A percentile compares a stretch with the other conserved stretches of the same genome.
Evolutionary conservation across 2,797 vertebrate species (phyloP).

Genomic region (Trachurus trachurus): DNA sequence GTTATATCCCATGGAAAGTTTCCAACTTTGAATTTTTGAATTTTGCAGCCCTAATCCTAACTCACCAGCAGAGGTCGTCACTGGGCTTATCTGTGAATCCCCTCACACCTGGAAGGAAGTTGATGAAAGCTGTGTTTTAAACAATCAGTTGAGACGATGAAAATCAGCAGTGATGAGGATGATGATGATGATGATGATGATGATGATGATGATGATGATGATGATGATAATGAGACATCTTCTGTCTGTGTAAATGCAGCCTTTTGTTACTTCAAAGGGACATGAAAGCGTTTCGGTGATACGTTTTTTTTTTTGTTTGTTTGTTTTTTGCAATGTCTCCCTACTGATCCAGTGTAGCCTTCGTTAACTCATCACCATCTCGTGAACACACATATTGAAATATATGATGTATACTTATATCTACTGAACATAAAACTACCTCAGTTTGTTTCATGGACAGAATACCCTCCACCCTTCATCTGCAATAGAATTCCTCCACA

Average conservation of each 20-base stretch:
- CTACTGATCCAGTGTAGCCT: conserved; percentile 26
- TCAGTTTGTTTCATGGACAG: conserved; percentile 57
- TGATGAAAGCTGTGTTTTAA: neutral
- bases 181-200: no score
- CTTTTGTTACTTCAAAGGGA: conserved; percentile 13
- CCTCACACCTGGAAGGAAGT: neutral
- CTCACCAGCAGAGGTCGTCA: conserved; percentile 20
- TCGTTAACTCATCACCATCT: conserved; percentile 25
- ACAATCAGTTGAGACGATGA: neutral
- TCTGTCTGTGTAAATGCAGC: conserved; percentile 25
- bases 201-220: no score
- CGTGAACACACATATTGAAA: neutral
- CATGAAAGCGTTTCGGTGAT: neutral
- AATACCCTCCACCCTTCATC: conserved; percentile 25
- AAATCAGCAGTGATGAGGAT: neutral
- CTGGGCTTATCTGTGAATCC: neutral
- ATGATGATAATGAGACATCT: no score
- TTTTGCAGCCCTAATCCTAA: no score
- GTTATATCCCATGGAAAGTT: no score
- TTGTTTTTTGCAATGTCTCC: conserved; percentile 26
- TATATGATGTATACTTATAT: conserved; percentile 2
- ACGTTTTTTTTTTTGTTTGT: neutral
- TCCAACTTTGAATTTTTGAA: no score
- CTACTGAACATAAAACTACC: conserved; percentile 58
- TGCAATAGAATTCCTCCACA: neutral